Conservation (phyloP, 2,797 vertebrate genomes). For the Setipinna tenuifilis region DNA sequence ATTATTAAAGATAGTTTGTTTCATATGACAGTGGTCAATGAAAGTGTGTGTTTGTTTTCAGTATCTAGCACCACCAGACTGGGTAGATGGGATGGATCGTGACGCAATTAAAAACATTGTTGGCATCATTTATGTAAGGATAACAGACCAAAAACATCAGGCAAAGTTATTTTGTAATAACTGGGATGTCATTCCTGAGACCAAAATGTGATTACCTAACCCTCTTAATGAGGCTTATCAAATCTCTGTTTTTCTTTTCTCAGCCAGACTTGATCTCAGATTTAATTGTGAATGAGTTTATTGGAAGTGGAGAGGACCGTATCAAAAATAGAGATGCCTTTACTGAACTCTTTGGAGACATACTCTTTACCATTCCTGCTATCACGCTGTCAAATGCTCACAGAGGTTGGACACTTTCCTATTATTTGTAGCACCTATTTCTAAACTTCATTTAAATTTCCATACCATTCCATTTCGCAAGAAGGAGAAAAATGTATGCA, state of each 20-base stretch:
- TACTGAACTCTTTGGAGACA: conserved; percentile 73
- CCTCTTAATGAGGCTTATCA: neutral
- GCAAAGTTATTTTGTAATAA: neutral
- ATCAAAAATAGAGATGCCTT: conserved; percentile 71
- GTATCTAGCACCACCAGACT: conserved; percentile 61
- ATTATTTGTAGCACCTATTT: neutral
- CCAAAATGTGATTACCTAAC: neutral
- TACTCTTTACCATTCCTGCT: conserved; percentile 69
- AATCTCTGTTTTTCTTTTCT: conserved; percentile 31
- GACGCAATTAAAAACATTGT: conserved; percentile 33
- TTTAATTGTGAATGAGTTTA: conserved; percentile 69
- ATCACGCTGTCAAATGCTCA: conserved; percentile 74
- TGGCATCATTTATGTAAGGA: neutral
- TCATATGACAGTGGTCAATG: conserved; percentile 4
- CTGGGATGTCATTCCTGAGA: neutral
- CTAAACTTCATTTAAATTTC: neutral
- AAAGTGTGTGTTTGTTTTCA: conserved; percentile 42
- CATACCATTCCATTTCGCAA: neutral
- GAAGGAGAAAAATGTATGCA: neutral
- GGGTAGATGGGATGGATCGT: conserved; percentile 71
- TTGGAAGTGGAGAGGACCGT: conserved; percentile 63
- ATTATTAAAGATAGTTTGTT: neutral
- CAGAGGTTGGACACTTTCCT: conserved; percentile 63
- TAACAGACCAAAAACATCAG: neutral
- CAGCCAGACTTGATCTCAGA: conserved; percentile 55